Conservation (phyloP, 2,113 vertebrate species). For the Takifugu flavidus region DNA sequence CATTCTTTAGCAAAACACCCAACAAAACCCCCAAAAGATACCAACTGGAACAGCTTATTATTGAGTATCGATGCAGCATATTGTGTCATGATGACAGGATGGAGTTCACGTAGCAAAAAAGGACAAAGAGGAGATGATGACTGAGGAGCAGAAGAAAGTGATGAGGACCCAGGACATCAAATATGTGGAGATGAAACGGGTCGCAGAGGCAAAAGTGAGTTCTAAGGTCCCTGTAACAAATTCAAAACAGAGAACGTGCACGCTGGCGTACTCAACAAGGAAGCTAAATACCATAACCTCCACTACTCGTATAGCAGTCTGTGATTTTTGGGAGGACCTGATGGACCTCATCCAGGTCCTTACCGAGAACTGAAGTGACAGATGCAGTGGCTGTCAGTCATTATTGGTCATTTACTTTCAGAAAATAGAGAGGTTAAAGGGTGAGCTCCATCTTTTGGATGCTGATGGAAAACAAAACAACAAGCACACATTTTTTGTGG, state of each 20-base stretch:
- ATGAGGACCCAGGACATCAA: conserved; percentile 92
- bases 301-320: no score
- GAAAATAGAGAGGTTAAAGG: conserved; percentile 96
- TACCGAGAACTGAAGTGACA: not conserved
- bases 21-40: no score
- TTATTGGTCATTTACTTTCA: conserved; percentile 46
- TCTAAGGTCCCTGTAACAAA: no score
- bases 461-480: conserved; percentile 79
- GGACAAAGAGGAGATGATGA: conserved; percentile 77
- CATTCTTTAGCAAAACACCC: no score
- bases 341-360: no score
- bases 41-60: no score
- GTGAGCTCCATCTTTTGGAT: conserved; percentile 92
- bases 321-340: no score
- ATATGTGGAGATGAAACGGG: conserved; percentile 94
- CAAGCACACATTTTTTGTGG: conserved; percentile 87
- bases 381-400: not conserved
- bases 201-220: conserved; percentile 86
- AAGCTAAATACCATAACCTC: no score
- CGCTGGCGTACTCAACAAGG: no score
- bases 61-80: not conserved
- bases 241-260: no score
- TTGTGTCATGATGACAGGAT: conserved; percentile 73
- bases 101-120: conserved; percentile 81
- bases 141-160: conserved; percentile 88